These are phyloP conservation scores for Cataglyphis albicans DNA, from an alignment of 2,888 invertebrate species.

Conservation along the genomic window DNA sequence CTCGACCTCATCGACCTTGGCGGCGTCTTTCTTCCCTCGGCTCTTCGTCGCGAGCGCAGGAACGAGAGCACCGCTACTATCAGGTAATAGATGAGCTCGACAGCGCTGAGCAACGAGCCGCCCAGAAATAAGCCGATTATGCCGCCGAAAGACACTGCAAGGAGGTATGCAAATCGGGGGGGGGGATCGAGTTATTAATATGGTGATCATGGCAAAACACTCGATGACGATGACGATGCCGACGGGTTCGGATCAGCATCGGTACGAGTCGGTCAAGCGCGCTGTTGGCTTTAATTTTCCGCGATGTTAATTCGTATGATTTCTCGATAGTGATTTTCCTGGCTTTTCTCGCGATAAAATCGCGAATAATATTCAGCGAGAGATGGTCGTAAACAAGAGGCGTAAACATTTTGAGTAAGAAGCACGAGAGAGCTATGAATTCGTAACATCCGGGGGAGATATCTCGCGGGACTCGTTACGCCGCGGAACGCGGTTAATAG, in stretches of 20 bases:
- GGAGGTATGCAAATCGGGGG: conserved; percentile 38
- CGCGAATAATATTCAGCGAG: conserved; percentile 31
- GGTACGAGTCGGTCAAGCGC: not conserved
- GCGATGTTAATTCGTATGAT: not conserved
- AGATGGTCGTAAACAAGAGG: conserved; percentile 20
- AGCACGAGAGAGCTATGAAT: conserved; percentile 31
- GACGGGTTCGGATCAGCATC: not conserved
- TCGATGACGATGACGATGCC: not conserved
- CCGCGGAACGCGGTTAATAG: conserved; percentile 32
- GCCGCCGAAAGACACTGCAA: conserved; percentile 86
- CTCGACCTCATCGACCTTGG: not conserved
- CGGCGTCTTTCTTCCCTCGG: conserved; percentile 4
- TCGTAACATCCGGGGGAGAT: not conserved
- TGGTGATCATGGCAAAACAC: conserved; percentile 62
- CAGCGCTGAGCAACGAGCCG: conserved; percentile 86
- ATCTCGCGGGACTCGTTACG: conserved; percentile 42
- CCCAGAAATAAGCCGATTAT: conserved; percentile 86
- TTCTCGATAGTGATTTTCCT: not conserved
- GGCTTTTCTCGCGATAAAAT: not conserved
- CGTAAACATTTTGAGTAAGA: conserved; percentile 41
- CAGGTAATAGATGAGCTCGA: conserved; percentile 85
- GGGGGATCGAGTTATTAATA: conserved; percentile 58
- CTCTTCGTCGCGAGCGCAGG: conserved; percentile 5
- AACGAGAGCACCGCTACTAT: conserved; percentile 47
- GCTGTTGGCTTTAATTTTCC: conserved; percentile 37